Evolutionary conservation across 2,113 vertebrate genomes (phyloP), one percentile per base, ranked within the genome.

Genomic region (Platichthys flesus): DNA sequence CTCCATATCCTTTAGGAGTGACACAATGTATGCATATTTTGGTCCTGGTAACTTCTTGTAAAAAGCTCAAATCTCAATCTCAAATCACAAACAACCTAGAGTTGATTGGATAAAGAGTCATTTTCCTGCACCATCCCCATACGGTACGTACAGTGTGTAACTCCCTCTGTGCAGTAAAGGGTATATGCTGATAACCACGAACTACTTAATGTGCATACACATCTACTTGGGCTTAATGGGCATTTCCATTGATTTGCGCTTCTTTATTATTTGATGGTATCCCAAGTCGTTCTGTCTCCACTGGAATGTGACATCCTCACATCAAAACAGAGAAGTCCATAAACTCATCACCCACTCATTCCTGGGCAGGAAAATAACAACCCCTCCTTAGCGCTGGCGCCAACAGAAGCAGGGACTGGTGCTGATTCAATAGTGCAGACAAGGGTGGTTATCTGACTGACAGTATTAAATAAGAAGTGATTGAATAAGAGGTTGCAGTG

Each of bases 321-420:
- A 26, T 18, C 59, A 82, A 76, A 85, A 79, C 61, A 75, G 56
- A 79, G 12, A 60, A 70, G 71, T 26, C 64, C 70, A 79, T 88
- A 81, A 88, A 90, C 66, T 67, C 61, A 68, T 91, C 74, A 85
- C 49, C 37, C 62, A 65, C 67, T 78, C 73, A 51, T 82, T 80
- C 64, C 64, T 62, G 16, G 2, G 2, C 59, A 74, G 84, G 79
- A 60, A 67, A 78, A 49, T 37, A 85, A 71, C 67, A 87, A 80
- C 58, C 61, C 55, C 66, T 68, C 74, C 70, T 78, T 5, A 59
- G 49, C 7, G 1, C 56, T 37, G 73, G 67, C 24, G 84, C 85
- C 89, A 90, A 82, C 28, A 67, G 74, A 86, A 86, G 67, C 81
- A 85, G 3, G 10, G 66, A 42, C 35, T 55, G 35, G 20, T 78